Conservation (phyloP, 2,797 vertebrate genomes). For the Poecilia wingei region DNA sequence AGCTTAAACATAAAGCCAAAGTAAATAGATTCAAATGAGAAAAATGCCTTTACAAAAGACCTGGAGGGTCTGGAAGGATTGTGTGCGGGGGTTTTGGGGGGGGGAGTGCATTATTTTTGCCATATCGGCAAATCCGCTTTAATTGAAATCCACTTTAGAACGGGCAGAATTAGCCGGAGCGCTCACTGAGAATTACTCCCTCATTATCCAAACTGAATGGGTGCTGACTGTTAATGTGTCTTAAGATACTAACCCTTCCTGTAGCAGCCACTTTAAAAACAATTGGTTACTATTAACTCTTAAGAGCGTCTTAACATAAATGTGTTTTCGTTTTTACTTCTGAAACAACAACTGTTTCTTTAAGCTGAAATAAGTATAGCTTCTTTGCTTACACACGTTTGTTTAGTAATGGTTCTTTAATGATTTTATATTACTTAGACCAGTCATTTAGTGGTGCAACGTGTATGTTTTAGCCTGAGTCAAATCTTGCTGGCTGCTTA, state of each 20-base stretch:
- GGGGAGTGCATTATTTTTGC: not conserved
- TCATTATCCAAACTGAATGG: not conserved
- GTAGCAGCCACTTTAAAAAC: not conserved
- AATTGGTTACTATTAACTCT: not conserved
- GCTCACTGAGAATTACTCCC: not conserved
- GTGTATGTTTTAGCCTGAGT: constrained; percentile 26
- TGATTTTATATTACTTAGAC: not conserved
- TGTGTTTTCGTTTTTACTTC: not conserved
- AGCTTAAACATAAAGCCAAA: not conserved
- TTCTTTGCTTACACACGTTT: not conserved
- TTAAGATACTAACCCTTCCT: not conserved
- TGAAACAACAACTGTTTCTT: not conserved
- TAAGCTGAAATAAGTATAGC: not conserved
- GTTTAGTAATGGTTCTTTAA: not conserved
- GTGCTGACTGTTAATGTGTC: not conserved
- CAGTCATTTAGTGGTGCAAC: constrained; percentile 21
- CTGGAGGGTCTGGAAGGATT: not conserved
- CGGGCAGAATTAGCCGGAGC: not conserved
- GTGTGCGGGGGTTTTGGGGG: too few relatives aligned
- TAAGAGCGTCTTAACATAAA: not conserved
- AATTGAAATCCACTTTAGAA: constrained; percentile 4
- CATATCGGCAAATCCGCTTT: not conserved
- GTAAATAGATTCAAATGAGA: not conserved
- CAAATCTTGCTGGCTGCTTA: constrained; percentile 37
- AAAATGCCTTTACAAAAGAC: not conserved